phyloP scores from a whole-genome alignment of 92 coral and sea anemone genomes.

The Meandrina meandrites region DNA sequence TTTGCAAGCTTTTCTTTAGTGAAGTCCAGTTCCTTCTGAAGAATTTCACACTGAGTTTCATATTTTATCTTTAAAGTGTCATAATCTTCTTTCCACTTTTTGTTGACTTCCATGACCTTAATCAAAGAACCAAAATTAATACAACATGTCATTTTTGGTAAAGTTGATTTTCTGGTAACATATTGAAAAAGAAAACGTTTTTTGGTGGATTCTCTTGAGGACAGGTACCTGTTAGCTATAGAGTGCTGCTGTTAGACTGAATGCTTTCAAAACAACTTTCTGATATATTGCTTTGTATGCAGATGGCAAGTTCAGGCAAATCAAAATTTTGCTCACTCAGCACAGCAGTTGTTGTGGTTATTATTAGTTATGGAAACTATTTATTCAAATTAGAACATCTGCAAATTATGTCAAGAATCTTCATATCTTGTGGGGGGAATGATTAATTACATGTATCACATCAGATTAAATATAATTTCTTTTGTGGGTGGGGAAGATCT shows the following conservation, averaged over 20 bases:
- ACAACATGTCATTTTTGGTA: background rate
- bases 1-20: conserved; percentile 69
- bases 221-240: background rate
- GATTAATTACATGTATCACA: background rate
- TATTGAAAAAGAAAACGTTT: background rate
- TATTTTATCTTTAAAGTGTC: conserved; percentile 65
- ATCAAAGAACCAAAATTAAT: background rate
- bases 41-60: conserved; percentile 61
- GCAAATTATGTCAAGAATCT: background rate
- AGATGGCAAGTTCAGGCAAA: background rate
- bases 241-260: background rate
- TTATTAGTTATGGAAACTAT: background rate
- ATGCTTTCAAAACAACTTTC: background rate
- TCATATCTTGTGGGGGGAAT: no score
- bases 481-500: background rate
- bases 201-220: background rate
- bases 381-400: background rate
- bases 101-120: conserved; percentile 79
- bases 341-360: background rate
- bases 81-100: conserved; percentile 88
- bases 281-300: background rate
- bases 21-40: conserved; percentile 68
- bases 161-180: background rate
- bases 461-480: background rate
- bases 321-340: background rate